Evolutionary conservation across 2,888 invertebrate genomes (phyloP).

Genomic region (Cheilosia grossa): DNA sequence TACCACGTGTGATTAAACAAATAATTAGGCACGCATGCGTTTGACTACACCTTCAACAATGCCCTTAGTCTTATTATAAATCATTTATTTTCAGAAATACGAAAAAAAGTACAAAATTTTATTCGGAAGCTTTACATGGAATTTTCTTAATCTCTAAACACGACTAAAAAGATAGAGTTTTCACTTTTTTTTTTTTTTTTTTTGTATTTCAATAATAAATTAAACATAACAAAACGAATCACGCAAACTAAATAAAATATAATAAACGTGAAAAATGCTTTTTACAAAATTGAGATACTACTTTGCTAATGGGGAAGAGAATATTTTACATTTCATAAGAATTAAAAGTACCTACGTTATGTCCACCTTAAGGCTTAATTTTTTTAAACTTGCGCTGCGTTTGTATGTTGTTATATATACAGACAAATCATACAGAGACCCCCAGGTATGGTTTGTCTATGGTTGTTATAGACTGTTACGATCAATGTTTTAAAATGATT

Average conservation of each 20-base stretch:
- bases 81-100: conserved; percentile 44
- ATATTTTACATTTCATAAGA: conserved; percentile 36
- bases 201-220: conserved; percentile 27
- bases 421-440: too few relatives aligned
- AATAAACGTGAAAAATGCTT: conserved; percentile 49
- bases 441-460: too few relatives aligned
- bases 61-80: neutral
- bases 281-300: conserved; percentile 71
- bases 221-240: conserved; percentile 45
- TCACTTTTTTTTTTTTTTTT: neutral
- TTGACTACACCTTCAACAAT: too few relatives aligned
- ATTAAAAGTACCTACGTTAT: too few relatives aligned
- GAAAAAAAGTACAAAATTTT: conserved; percentile 39
- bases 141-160: conserved; percentile 42
- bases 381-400: too few relatives aligned
- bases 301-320: conserved; percentile 27
- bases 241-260: conserved; percentile 28
- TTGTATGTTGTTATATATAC: too few relatives aligned
- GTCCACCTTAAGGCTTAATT: too few relatives aligned
- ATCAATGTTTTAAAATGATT: too few relatives aligned
- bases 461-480: too few relatives aligned
- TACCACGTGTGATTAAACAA: too few relatives aligned
- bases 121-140: conserved; percentile 66
- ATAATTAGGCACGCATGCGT: too few relatives aligned
- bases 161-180: conserved; percentile 1